phyloP scores from a whole-genome alignment of 2,797 vertebrate genomes.

The Siniperca undulata region DNA sequence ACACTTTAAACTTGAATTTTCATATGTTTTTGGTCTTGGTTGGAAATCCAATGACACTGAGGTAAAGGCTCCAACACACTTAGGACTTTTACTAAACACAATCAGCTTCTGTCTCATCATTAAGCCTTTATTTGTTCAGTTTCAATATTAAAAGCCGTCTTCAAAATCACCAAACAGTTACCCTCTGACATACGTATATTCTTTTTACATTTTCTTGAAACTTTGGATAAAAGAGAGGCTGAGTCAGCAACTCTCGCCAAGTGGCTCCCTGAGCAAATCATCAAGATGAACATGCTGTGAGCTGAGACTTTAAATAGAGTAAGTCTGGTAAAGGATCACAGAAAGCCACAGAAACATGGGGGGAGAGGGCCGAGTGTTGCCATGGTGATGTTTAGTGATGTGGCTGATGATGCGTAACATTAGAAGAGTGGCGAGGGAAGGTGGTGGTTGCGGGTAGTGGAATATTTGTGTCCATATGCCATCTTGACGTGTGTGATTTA shows the following conservation, averaged over 20 bases:
- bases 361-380: constrained; percentile 31
- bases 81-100: neutral
- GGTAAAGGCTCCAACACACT: neutral
- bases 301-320: constrained; percentile 60
- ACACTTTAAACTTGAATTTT: neutral
- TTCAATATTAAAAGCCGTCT: neutral
- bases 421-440: constrained; percentile 45
- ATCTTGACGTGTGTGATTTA: constrained; percentile 29
- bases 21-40: neutral
- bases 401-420: constrained; percentile 63
- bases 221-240: neutral
- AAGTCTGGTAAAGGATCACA: constrained; percentile 56
- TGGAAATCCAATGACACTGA: neutral
- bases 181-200: neutral
- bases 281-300: constrained; percentile 36
- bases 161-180: neutral
- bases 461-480: constrained; percentile 39
- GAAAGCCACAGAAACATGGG: constrained; percentile 59
- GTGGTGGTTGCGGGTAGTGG: constrained; percentile 37
- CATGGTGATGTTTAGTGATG: constrained; percentile 66
- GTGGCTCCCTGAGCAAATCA: constrained; percentile 30
- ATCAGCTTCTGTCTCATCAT: neutral
- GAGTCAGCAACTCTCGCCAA: constrained; percentile 21
- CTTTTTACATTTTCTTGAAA: constrained; percentile 12
- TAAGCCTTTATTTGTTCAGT: neutral